Conservation (phyloP, 2,113 vertebrate genomes). For the Tupaia tana region DNA sequence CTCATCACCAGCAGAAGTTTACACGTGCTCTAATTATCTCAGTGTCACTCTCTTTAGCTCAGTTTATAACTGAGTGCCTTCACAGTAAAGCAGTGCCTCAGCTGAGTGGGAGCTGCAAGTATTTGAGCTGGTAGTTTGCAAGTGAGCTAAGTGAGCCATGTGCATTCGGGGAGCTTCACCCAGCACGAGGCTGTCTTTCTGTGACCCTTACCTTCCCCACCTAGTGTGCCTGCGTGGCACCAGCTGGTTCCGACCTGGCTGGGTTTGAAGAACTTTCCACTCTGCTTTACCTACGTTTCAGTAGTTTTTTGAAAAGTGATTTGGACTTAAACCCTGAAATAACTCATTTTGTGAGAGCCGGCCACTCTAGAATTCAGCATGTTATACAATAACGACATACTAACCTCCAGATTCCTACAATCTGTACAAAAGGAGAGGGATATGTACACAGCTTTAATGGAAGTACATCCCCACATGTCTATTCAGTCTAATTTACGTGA, state of each 20-base stretch:
- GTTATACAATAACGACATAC: neutral
- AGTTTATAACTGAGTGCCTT: neutral
- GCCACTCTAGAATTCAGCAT: neutral
- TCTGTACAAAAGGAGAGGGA: neutral
- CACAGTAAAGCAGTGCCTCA: neutral
- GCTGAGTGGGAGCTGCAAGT: neutral
- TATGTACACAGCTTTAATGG: neutral
- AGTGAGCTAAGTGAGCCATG: neutral
- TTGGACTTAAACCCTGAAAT: slow-evolving; percentile 7
- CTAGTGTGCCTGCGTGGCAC: neutral
- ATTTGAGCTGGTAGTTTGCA: neutral
- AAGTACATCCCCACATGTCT: neutral
- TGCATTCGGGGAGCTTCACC: neutral
- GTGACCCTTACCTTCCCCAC: no score
- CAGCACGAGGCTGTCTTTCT: neutral
- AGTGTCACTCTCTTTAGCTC: neutral
- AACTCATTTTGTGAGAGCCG: neutral
- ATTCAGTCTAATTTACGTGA: neutral
- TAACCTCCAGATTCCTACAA: neutral
- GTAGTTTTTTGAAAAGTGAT: neutral
- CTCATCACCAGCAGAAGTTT: neutral
- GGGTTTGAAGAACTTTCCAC: neutral
- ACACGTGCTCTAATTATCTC: neutral
- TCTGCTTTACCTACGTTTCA: neutral
- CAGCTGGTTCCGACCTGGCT: no score